Conservation (phyloP, 1,140 invertebrate species). For the Drosophila ananassae region DNA sequence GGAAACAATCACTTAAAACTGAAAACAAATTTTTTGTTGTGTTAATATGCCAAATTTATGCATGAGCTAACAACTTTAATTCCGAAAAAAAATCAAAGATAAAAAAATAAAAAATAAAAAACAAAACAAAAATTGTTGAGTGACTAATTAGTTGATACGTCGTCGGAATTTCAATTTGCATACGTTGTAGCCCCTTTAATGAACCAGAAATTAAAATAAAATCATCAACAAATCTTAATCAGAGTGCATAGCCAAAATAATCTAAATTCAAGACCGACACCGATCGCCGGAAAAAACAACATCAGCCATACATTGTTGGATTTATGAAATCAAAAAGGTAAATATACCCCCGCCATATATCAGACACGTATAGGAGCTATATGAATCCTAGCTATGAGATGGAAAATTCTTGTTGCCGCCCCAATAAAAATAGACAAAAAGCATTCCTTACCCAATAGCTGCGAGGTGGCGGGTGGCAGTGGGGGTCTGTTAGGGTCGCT, state of each 20-base stretch:
- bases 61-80: constrained; percentile 68
- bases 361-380: constrained; percentile 11
- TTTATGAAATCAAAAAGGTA: constrained; percentile 81
- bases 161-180: constrained; percentile 68
- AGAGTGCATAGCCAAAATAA: constrained; percentile 37
- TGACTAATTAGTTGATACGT: constrained; percentile 69
- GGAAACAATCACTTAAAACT: constrained; percentile 46
- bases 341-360: constrained; percentile 55
- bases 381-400: constrained; percentile 8
- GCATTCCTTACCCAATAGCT: constrained; percentile 30
- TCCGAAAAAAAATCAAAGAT: constrained; percentile 30
- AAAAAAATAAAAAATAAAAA: constrained; percentile 22
- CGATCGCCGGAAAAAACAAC: constrained; percentile 9
- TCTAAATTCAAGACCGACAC: constrained; percentile 20
- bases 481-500: background rate
- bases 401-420: constrained; percentile 39
- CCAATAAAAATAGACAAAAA: constrained; percentile 73
- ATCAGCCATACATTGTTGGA: constrained; percentile 55
- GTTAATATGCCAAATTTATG: constrained; percentile 65
- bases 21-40: constrained; percentile 60
- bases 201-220: constrained; percentile 56
- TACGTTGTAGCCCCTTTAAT: constrained; percentile 40
- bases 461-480: background rate
- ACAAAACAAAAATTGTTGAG: constrained; percentile 45
- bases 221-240: constrained; percentile 58